Conservation (phyloP, 2,888 invertebrate species). For the Exocentrus adspersus region DNA sequence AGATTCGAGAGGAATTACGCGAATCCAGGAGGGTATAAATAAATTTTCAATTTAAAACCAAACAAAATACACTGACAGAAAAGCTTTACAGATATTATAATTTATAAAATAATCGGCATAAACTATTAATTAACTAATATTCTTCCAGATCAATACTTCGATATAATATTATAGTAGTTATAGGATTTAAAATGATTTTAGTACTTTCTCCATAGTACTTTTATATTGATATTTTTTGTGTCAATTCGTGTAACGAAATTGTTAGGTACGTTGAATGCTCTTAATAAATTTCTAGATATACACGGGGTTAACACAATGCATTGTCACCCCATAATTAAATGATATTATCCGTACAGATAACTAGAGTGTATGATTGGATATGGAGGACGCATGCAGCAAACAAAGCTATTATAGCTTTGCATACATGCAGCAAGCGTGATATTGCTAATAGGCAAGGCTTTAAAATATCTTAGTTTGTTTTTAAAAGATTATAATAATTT, state of each 20-base stretch:
- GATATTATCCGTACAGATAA: slow-evolving; percentile 42
- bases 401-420: slow-evolving; percentile 33
- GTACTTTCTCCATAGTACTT: too few species aligned
- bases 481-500: too few species aligned
- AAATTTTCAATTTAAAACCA: slow-evolving; percentile 49
- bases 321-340: slow-evolving; percentile 50
- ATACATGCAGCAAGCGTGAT: too few species aligned
- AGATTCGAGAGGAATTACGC: slow-evolving; percentile 42
- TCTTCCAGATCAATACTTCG: too few species aligned
- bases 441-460: slow-evolving; percentile 30
- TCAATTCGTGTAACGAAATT: too few species aligned
- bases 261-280: too few species aligned
- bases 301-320: slow-evolving; percentile 45
- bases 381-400: slow-evolving; percentile 37
- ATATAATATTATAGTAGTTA: too few species aligned
- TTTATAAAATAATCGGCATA: too few species aligned
- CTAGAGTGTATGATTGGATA: slow-evolving; percentile 38
- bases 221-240: too few species aligned
- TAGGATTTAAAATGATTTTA: too few species aligned
- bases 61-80: slow-evolving; percentile 41
- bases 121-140: too few species aligned
- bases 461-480: too few species aligned
- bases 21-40: slow-evolving; percentile 46
- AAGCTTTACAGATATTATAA: not conserved
- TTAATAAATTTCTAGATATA: slow-evolving; percentile 46